These are phyloP conservation scores for Lordiphosa clarofinis DNA, from an alignment of 1,140 invertebrate species.

Conservation along the genomic window DNA sequence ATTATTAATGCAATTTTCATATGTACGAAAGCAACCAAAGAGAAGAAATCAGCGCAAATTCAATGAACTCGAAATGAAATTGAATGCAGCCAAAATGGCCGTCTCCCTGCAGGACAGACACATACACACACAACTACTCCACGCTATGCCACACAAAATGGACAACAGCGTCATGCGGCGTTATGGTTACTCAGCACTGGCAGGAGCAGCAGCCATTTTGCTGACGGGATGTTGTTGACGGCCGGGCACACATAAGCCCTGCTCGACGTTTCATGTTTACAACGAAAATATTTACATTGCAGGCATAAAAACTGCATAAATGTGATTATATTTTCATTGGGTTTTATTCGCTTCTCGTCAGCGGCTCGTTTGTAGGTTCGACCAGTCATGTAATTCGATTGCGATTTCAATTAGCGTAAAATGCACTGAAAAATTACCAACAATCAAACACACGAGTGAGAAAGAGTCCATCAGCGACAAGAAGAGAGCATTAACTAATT, in stretches of 20 bases:
- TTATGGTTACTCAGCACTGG: constrained; percentile 28
- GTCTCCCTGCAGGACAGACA: constrained; percentile 8
- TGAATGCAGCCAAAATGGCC: constrained; percentile 27
- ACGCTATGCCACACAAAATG: constrained; percentile 4
- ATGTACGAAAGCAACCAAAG: constrained; percentile 31
- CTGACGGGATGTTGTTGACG: constrained; percentile 19
- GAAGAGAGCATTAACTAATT: background rate
- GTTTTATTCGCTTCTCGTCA: constrained; percentile 33
- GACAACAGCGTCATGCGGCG: constrained; percentile 21
- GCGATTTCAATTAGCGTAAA: constrained; percentile 76
- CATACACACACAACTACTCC: background rate
- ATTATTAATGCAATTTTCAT: constrained; percentile 56
- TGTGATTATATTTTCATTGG: constrained; percentile 78
- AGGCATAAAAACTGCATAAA: constrained; percentile 78
- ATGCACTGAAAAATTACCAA: constrained; percentile 40
- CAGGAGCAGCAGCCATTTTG: constrained; percentile 14
- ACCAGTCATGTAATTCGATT: constrained; percentile 66
- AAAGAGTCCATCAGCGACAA: background rate
- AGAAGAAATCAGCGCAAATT: constrained; percentile 69
- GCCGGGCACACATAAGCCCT: constrained; percentile 25
- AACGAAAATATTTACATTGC: constrained; percentile 73
- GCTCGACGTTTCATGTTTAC: constrained; percentile 32
- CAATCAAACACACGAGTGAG: background rate
- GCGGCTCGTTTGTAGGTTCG: constrained; percentile 13
- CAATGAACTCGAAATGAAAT: constrained; percentile 74